Evolutionary conservation across 2,888 invertebrate species (phyloP), one percentile per base, ranked within the genome.

Genomic region (Mythimna ferrago): DNA sequence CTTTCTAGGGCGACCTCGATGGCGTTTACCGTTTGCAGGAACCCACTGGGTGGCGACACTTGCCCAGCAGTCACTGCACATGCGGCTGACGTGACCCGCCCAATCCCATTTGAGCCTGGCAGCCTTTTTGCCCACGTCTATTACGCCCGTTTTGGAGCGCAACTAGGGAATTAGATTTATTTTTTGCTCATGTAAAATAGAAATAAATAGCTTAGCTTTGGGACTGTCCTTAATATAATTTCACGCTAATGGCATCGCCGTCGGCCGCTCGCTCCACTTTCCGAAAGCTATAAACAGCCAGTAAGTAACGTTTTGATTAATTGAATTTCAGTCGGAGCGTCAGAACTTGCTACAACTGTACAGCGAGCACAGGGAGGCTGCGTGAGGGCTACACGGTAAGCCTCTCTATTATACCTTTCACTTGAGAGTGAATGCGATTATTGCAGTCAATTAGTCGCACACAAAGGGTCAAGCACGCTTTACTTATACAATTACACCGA

Each of bases 361-460:
- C 19, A 44, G 16, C 57, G 35, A 48, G 26, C 57, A 53, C 35
- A 60, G 56, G 38, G 41, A 32, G 48, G 51, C 53, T 10, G 35
- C 48, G 54, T 21, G 19, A 11, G 19, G 38, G 16, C 57, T 26
- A n/a, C 56, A 4, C 48, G 38, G 56, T 35, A 16, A 69, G 54
- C 53, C 60, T n/a, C 32, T 64, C 48, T 41, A 14, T 41, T 48
- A 19, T 26, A 56, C 54, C 51, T 51, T 9, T 35, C 26, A 38
- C 44, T 73, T 35, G 61, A 56, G 41, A 71, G 53, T 74, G 68
- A 73, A 83, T 68, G 44, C 35, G 68, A 83, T 73, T 69, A 76
- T 79, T 72, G 66, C 72, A 74, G 57, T 81, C 81, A 81, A 76
- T 81, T 81, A 83, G 67, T 71, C 56, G 53, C 51, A 73, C 71